Percentiles rank a stretch among this genome's conserved stretches.
These are phyloP conservation scores for Crotalus horridus DNA, from an alignment of 2,113 vertebrate species.

Conservation along the genomic window DNA sequence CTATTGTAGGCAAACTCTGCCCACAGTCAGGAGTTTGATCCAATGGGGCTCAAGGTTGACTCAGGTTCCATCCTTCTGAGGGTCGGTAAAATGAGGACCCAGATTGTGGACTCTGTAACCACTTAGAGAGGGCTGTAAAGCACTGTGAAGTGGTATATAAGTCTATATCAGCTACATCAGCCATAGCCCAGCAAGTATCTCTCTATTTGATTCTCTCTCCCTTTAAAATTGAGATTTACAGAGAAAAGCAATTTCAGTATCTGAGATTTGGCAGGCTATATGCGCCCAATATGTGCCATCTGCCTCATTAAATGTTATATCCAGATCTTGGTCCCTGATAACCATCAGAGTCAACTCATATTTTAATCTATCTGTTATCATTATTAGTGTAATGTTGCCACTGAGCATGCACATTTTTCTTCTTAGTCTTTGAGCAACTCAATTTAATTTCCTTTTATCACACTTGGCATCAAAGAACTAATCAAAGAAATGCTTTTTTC, in stretches of 20 bases:
- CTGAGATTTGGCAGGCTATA: not conserved
- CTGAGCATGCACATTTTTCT: not conserved
- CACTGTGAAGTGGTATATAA: not conserved
- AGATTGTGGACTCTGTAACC: not conserved
- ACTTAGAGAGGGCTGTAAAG: not conserved
- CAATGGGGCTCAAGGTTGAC: not conserved
- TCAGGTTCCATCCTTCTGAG: not conserved
- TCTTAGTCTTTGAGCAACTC: not conserved
- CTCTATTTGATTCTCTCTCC: not conserved
- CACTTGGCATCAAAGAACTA: slow-evolving; percentile 19
- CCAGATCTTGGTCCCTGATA: not conserved
- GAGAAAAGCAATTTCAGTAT: not conserved
- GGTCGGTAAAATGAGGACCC: not conserved
- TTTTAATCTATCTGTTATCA: not conserved
- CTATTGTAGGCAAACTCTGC: not conserved
- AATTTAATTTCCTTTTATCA: not conserved
- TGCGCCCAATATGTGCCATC: not conserved
- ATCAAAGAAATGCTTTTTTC: slow-evolving; percentile 26
- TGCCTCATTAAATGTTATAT: not conserved
- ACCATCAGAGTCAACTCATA: not conserved
- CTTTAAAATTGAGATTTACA: not conserved
- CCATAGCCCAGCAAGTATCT: not conserved
- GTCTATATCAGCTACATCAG: not conserved
- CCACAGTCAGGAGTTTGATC: not conserved
- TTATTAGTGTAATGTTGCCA: not conserved